Base-by-base conservation (phyloP, 2,888 invertebrate genomes). In the Tenthredo mesomela region DNA sequence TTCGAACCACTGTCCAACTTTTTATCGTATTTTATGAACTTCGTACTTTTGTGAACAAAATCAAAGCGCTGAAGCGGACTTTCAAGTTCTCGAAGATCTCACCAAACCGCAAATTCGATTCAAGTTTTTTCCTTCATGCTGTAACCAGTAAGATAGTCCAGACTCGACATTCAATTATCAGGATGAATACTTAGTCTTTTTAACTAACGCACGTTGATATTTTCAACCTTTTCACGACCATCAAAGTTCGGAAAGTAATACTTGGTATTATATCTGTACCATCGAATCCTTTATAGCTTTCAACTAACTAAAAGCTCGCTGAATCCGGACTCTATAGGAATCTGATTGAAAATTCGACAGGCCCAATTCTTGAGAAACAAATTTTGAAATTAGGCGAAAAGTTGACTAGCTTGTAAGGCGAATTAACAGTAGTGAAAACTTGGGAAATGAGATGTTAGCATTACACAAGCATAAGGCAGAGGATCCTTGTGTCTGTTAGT, bases 31-130 rank as follows among this genome's bases (percentile, higher is more conserved):
- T 75, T 75, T 15, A 47, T 21, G 25, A 47, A 40, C 25, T 47
- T 47, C 25, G 21, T 75, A 75, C 47, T 75, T 18, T 75, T 75
- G 25, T 15, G 43, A 75, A 75, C 1, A 75, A 43, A 75, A 47
- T 37, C n/a, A 71, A 21, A 71, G n/a, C 43, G 7, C n/a, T 21
- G 18, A 4, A 21, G 71, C 40, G 21, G 21, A 75, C 18, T 15
- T 47, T 25, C 2, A 75, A 47, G 47, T 25, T 75, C 47, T n/a
- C 10, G 43, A 21, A 25, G 43, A 75, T 21, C 47, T 43, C 3
- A 33, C 25, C 47, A 29, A 75, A 75, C 37, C 70, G 9, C 25
- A 25, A 75, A 75, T 75, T 37, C 33, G n/a, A 54, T 54, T 54
- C 37, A 33, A 75, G 15, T 12, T 75, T 47, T 75, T 75, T 43